Evolutionary conservation across 2,888 invertebrate species (phyloP).

Genomic region (Sepioteuthis lessoniana): DNA sequence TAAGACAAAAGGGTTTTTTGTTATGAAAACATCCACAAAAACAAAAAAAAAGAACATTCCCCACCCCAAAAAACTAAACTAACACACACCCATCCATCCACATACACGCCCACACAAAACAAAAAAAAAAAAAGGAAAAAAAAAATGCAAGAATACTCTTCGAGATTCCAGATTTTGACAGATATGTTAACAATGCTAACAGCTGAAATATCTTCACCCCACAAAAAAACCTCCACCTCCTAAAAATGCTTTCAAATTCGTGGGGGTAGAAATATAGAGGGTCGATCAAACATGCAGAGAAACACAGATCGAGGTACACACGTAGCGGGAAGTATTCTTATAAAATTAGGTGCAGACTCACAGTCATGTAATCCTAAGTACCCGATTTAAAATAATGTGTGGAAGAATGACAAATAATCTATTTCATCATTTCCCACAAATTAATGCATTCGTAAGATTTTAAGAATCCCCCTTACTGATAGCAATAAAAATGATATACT

Average conservation of each 20-base stretch:
- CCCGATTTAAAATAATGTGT: background rate
- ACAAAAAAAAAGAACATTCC: too few relatives aligned
- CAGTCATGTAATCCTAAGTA: background rate
- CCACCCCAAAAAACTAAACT: too few relatives aligned
- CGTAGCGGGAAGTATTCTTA: background rate
- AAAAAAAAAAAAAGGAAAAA: too few relatives aligned
- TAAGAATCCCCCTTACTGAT: too few relatives aligned
- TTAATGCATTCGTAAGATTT: too few relatives aligned
- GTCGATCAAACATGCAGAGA: background rate
- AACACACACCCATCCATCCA: too few relatives aligned
- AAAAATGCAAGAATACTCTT: too few relatives aligned
- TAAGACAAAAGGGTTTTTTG: too few relatives aligned
- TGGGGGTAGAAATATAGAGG: background rate
- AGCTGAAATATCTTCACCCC: background rate
- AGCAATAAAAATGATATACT: too few relatives aligned
- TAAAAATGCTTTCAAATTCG: background rate
- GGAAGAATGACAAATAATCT: background rate
- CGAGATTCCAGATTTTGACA: background rate
- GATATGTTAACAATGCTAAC: slow-evolving; percentile 7
- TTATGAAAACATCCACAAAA: too few relatives aligned
- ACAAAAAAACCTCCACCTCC: too few relatives aligned
- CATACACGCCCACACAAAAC: too few relatives aligned
- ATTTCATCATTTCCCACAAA: background rate
- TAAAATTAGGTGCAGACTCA: background rate
- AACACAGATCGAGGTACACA: background rate